Percentiles rank a stretch among this genome's conserved stretches.
phyloP scores from a whole-genome alignment of 2,888 invertebrate species.

The Aproaerema taeniolella region DNA sequence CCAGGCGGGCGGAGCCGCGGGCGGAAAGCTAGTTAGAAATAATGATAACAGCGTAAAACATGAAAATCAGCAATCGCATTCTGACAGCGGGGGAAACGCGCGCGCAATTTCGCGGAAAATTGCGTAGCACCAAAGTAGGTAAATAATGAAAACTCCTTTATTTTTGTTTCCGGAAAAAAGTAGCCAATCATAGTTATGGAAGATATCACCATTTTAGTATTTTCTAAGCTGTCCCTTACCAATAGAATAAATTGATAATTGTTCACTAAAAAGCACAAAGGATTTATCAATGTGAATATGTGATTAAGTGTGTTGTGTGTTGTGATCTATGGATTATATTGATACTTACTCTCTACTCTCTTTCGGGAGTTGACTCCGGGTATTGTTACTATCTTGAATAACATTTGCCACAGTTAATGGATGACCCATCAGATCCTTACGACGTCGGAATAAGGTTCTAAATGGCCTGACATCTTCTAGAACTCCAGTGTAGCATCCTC shows the following conservation, averaged over 20 bases:
- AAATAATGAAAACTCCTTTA: too few relatives aligned
- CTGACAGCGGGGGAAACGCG: too few relatives aligned
- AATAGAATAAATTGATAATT: neutral
- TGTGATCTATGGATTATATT: too few relatives aligned
- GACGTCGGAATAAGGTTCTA: conserved; percentile 42
- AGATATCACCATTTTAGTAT: neutral
- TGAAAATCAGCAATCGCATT: too few relatives aligned
- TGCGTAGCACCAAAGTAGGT: too few relatives aligned
- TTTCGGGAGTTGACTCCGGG: conserved; percentile 39
- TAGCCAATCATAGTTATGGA: neutral
- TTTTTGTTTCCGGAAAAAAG: neutral
- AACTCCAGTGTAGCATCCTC: conserved; percentile 43
- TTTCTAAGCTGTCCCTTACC: neutral
- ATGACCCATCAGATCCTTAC: conserved; percentile 47
- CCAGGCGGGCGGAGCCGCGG: too few relatives aligned
- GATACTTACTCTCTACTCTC: conserved; percentile 49
- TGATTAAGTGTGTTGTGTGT: too few relatives aligned
- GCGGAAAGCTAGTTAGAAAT: too few relatives aligned
- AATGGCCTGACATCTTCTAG: conserved; percentile 36
- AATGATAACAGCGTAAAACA: too few relatives aligned
- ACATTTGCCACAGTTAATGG: conserved; percentile 53
- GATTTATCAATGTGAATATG: too few relatives aligned
- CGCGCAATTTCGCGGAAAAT: too few relatives aligned
- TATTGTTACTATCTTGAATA: conserved; percentile 52
- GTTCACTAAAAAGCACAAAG: neutral